Evolutionary conservation across 92 coral and sea anemone genomes (phyloP).

Genomic region (Epizoanthus fatuus): DNA sequence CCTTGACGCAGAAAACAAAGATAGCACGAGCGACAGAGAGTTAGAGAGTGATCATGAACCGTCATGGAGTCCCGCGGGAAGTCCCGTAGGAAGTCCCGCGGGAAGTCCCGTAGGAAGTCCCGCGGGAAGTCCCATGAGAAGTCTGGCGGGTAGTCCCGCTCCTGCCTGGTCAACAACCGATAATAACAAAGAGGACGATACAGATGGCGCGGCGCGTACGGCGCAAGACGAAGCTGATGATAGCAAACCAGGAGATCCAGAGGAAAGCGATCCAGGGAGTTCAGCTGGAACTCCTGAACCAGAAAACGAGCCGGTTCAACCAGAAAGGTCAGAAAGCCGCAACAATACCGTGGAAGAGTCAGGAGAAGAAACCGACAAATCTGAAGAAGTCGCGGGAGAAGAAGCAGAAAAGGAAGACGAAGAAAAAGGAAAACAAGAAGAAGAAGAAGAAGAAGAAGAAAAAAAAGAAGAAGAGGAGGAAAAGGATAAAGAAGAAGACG

Average conservation of each 20-base stretch:
- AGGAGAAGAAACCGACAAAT: background rate
- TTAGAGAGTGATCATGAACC: background rate
- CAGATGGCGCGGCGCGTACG: background rate
- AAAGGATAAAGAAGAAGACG: conserved; percentile 14
- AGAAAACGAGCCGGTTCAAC: background rate
- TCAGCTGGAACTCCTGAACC: background rate
- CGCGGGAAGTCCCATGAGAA: background rate
- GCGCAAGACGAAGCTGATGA: background rate
- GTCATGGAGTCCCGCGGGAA: background rate
- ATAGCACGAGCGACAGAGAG: background rate
- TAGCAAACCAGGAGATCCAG: background rate
- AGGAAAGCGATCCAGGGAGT: background rate
- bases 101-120: background rate
- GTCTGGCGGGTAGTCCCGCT: background rate
- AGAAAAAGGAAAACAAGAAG: conserved; percentile 2
- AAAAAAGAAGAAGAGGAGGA: conserved; percentile 29
- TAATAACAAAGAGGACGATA: background rate
- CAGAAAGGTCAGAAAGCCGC: background rate
- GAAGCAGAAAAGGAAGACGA: conserved; percentile 37
- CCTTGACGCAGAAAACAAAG: conserved; percentile 2
- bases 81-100: background rate
- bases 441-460: conserved; percentile 17
- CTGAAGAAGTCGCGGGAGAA: conserved; percentile 44
- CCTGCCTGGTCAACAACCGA: background rate
- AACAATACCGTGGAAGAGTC: background rate